Percentiles rank a stretch among this genome's conserved stretches.
Evolutionary conservation across 2,113 vertebrate species (phyloP).

Genomic region (Psilopogon haemacephalus): DNA sequence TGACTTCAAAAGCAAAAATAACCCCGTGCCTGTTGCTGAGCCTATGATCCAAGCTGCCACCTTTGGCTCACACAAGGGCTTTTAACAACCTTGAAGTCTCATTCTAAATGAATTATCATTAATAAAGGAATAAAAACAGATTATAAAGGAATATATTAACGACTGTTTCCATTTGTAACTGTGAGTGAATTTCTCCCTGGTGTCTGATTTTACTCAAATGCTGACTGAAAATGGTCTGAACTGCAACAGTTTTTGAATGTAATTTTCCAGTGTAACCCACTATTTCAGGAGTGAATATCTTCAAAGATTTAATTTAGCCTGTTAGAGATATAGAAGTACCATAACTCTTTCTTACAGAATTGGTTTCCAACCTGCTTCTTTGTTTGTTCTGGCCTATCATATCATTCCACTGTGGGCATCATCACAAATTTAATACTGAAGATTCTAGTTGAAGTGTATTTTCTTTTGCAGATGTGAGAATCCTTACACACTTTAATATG

Average conservation of each 20-base stretch:
- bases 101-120: constrained; percentile 12
- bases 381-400: background rate
- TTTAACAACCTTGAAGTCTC: background rate
- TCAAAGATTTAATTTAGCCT: background rate
- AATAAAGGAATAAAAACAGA: background rate
- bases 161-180: background rate
- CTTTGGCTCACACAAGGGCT: background rate
- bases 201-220: background rate
- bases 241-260: background rate
- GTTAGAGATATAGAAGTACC: background rate
- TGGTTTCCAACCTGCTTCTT: background rate
- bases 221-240: background rate
- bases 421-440: background rate
- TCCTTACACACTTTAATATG: background rate
- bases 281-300: background rate
- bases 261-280: background rate
- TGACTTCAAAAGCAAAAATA: background rate
- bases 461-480: background rate
- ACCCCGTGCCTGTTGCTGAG: background rate
- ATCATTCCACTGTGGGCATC: background rate
- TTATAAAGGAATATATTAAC: constrained; percentile 4
- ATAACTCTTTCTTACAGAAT: background rate
- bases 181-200: background rate
- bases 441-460: background rate
- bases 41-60: background rate